phyloP scores from a whole-genome alignment of 2,113 vertebrate species.

The Macrotis lagotis region DNA sequence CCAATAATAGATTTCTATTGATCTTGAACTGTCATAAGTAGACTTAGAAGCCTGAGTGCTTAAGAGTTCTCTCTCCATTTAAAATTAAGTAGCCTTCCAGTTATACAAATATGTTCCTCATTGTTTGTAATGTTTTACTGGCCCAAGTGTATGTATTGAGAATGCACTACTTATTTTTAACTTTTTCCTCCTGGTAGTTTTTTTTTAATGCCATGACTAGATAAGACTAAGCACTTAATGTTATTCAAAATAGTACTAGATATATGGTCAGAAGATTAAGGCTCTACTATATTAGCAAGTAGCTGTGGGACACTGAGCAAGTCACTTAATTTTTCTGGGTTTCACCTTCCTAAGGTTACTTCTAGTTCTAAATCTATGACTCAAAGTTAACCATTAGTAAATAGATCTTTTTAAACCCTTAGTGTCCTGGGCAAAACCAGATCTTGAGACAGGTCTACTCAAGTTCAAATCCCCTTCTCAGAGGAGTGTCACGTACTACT shows the following conservation, averaged over 20 bases:
- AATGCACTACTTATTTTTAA: conserved; percentile 27
- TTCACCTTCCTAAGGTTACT: neutral
- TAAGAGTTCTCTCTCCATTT: conserved; percentile 61
- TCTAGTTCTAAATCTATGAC: neutral
- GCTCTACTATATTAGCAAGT: neutral
- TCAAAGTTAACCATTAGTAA: neutral
- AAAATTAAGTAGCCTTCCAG: conserved; percentile 60
- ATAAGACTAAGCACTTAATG: neutral
- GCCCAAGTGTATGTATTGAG: neutral
- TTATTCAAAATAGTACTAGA: neutral
- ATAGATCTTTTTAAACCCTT: neutral
- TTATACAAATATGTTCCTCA: conserved; percentile 44
- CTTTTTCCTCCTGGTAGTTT: conserved; percentile 22
- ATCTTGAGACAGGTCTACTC: neutral
- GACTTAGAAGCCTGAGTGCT: conserved; percentile 39
- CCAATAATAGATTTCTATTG: conserved; percentile 51
- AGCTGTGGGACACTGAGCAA: neutral
- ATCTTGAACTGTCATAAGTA: conserved; percentile 63
- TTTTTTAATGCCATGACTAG: neutral
- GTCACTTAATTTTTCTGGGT: neutral
- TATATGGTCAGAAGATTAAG: neutral
- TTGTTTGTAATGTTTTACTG: conserved; percentile 40
- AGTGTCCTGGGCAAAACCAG: neutral
- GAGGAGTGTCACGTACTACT: neutral
- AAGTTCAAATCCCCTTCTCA: neutral